Evolutionary conservation across 2,113 vertebrate genomes (phyloP).

Genomic region (Gallinago paraguaiae): DNA sequence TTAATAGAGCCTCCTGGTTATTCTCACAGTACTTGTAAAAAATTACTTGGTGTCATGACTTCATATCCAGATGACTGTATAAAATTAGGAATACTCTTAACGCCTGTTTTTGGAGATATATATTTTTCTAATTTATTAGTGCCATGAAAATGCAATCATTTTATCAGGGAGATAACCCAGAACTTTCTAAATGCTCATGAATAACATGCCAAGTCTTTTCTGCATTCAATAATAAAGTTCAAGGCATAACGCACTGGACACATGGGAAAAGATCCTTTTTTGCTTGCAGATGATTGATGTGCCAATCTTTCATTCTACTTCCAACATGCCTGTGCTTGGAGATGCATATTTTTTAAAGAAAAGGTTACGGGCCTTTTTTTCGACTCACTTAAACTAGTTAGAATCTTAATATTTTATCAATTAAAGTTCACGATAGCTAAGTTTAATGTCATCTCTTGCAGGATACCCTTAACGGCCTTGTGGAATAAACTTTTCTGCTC

Average conservation of each 20-base stretch:
- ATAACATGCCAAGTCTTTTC: background rate
- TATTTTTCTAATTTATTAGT: background rate
- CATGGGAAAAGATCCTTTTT: background rate
- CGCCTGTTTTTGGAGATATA: background rate
- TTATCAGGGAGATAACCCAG: background rate
- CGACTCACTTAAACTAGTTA: background rate
- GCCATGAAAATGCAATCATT: background rate
- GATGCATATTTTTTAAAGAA: background rate
- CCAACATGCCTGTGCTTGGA: background rate
- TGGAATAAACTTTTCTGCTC: background rate
- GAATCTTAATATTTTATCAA: background rate
- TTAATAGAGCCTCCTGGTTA: slow-evolving; percentile 47
- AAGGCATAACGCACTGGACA: background rate
- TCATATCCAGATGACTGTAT: slow-evolving; percentile 15
- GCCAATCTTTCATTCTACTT: background rate
- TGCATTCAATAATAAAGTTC: background rate
- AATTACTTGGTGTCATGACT: slow-evolving; percentile 23
- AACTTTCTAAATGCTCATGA: background rate
- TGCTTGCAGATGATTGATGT: background rate
- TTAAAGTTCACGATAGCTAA: background rate
- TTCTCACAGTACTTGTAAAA: slow-evolving; percentile 26
- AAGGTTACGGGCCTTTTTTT: background rate
- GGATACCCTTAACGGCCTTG: background rate
- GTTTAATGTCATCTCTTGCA: background rate
- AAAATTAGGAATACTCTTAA: slow-evolving; percentile 35